These are phyloP conservation scores for Lanistes nyassanus DNA, from an alignment of 1,140 invertebrate species.

Conservation along the genomic window DNA sequence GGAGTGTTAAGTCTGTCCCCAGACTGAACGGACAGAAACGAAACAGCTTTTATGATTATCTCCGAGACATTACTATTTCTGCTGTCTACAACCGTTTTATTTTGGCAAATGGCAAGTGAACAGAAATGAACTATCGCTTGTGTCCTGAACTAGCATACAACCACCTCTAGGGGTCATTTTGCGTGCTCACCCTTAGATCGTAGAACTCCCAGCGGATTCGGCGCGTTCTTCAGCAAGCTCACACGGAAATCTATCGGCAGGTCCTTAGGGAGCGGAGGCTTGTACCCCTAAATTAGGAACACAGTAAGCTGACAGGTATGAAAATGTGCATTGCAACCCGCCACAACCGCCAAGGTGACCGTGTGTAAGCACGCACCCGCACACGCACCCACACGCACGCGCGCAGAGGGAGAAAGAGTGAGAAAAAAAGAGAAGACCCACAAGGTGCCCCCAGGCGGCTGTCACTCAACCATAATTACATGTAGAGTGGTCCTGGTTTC, in stretches of 20 bases:
- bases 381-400: slow-evolving; percentile 11
- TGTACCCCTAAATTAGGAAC: slow-evolving; percentile 70
- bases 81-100: no score
- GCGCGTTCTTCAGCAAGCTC: slow-evolving; percentile 76
- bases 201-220: slow-evolving; percentile 76
- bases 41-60: no score
- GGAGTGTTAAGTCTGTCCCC: no score
- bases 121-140: no score
- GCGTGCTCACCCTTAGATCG: slow-evolving; percentile 86
- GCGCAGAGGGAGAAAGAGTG: not conserved
- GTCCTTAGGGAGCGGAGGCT: slow-evolving; percentile 83
- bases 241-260: slow-evolving; percentile 87
- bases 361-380: slow-evolving; percentile 3
- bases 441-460: not conserved
- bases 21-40: no score
- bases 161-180: no score
- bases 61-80: no score
- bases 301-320: not conserved
- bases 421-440: not conserved
- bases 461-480: not conserved
- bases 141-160: no score
- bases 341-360: not conserved
- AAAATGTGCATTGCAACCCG: not conserved
- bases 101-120: no score
- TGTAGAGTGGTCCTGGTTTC: no score